Percentiles rank a stretch among this genome's conserved stretches.
Evolutionary conservation across 2,888 invertebrate species (phyloP).

Genomic region (Spilosoma lubricipeda): DNA sequence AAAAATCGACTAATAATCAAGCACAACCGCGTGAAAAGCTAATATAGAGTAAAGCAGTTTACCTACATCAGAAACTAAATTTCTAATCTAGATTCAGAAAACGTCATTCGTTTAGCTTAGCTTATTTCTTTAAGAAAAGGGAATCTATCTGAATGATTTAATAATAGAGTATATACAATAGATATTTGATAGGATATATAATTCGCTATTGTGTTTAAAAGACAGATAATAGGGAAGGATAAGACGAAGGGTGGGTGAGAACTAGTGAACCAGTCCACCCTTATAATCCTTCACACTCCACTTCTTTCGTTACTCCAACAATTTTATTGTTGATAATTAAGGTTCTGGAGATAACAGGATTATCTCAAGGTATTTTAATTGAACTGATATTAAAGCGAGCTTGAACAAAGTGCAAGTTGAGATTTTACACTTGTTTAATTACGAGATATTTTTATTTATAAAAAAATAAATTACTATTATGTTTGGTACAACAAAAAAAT

Average conservation of each 20-base stretch:
- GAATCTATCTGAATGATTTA: conserved; percentile 16
- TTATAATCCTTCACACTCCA: conserved; percentile 73
- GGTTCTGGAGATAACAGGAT: conserved; percentile 76
- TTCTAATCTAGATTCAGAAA: background rate
- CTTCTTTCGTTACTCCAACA: conserved; percentile 68
- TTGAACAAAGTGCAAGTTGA: conserved; percentile 38
- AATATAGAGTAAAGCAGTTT: background rate
- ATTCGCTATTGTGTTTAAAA: conserved; percentile 37
- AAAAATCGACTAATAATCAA: too few relatives aligned
- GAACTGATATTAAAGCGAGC: conserved; percentile 41
- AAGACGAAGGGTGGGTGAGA: conserved; percentile 50
- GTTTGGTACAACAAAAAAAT: background rate
- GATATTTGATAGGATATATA: conserved; percentile 38
- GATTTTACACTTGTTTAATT: background rate
- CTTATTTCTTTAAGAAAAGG: too few relatives aligned
- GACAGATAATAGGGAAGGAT: conserved; percentile 40
- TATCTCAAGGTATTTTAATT: conserved; percentile 74
- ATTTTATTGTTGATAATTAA: conserved; percentile 80
- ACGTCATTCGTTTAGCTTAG: background rate
- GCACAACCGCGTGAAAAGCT: too few relatives aligned
- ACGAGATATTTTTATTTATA: background rate
- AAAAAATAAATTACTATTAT: background rate
- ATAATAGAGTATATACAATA: conserved; percentile 27
- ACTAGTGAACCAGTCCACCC: conserved; percentile 68
- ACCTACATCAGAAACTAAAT: background rate